Conservation (phyloP, 2,797 vertebrate species). For the Bradypodion pumilum region DNA sequence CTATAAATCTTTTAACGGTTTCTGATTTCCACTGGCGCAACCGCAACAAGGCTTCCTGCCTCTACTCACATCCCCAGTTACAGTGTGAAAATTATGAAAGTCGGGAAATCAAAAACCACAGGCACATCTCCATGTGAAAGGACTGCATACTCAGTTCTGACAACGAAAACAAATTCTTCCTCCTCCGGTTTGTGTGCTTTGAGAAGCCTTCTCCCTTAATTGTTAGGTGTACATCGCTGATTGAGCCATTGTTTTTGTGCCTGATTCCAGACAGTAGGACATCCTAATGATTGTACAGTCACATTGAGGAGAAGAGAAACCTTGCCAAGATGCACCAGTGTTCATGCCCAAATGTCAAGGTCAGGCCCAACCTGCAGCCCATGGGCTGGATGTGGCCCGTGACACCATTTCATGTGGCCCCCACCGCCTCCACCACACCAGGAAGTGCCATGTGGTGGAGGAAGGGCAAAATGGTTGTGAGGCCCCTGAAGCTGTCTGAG, state of each 20-base stretch:
- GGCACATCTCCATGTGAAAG: neutral
- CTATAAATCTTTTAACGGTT: neutral
- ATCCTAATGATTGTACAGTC: neutral
- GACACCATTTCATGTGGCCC: too few relatives aligned
- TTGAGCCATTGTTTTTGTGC: neutral
- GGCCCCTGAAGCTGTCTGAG: too few relatives aligned
- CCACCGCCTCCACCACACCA: too few relatives aligned
- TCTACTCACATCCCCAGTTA: neutral
- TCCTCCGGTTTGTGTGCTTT: neutral
- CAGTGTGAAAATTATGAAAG: neutral
- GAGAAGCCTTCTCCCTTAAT: neutral
- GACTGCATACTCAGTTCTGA: neutral
- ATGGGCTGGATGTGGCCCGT: too few relatives aligned
- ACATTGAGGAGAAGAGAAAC: neutral
- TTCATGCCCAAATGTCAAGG: neutral
- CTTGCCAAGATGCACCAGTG: neutral
- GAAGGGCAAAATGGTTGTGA: too few relatives aligned
- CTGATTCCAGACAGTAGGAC: neutral
- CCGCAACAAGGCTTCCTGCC: too few relatives aligned
- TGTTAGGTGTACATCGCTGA: neutral
- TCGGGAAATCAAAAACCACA: neutral
- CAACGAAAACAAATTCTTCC: neutral
- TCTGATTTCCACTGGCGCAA: neutral
- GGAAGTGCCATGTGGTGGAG: too few relatives aligned
- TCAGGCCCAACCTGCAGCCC: too few relatives aligned